Evolutionary conservation across 1,140 invertebrate species (phyloP).

Genomic region (Arion vulgaris): DNA sequence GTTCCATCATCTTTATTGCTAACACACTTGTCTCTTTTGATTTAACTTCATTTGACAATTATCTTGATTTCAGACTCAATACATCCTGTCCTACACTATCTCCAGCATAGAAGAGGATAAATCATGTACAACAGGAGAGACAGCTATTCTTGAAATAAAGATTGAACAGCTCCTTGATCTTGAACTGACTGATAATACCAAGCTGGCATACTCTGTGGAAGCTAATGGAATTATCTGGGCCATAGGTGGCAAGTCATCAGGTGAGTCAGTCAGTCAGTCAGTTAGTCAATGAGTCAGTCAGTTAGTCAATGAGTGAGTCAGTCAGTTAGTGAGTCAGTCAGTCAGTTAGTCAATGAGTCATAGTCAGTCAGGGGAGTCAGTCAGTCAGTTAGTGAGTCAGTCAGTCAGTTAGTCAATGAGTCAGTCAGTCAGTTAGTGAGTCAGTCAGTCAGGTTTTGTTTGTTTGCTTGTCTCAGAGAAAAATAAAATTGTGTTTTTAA

Average conservation of each 20-base stretch:
- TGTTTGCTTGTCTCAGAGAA: slow-evolving; percentile 2
- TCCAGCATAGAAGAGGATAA: slow-evolving; percentile 87
- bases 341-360: no score
- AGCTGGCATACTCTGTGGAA: slow-evolving; percentile 93
- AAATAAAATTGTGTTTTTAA: background rate
- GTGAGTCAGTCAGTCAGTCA: no score
- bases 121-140: slow-evolving; percentile 88
- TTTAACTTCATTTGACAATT: no score
- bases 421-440: no score
- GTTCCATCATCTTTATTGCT: no score
- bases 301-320: no score
- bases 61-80: slow-evolving; percentile 83
- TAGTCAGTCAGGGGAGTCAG: no score
- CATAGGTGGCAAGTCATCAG: slow-evolving; percentile 87
- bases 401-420: no score
- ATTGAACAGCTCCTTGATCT: slow-evolving; percentile 74
- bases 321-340: no score
- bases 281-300: no score
- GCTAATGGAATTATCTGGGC: slow-evolving; percentile 94
- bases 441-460: background rate
- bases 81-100: slow-evolving; percentile 84
- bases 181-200: slow-evolving; percentile 68
- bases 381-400: no score
- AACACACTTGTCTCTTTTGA: no score
- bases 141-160: slow-evolving; percentile 87